A percentile compares a stretch with the other conserved stretches of the same genome.
phyloP scores from a whole-genome alignment of 2,888 invertebrate species.

The Cetonia aurata region DNA sequence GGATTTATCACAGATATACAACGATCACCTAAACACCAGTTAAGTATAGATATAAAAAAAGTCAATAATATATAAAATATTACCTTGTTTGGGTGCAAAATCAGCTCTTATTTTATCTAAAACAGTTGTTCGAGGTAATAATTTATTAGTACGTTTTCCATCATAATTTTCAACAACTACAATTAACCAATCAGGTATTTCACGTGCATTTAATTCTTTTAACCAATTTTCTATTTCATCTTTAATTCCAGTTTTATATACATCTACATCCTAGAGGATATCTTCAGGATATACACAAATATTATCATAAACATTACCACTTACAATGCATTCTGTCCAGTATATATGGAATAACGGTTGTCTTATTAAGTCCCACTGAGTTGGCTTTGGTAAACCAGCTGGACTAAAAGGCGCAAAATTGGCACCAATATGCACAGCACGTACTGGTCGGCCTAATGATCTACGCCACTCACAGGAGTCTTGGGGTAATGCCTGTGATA shows the following conservation, averaged over 20 bases:
- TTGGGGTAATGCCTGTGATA: conserved; percentile 84
- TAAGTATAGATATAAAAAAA: too few relatives aligned
- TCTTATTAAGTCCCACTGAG: conserved; percentile 83
- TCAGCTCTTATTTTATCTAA: conserved; percentile 95
- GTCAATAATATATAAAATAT: not conserved
- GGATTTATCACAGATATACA: conserved; percentile 94
- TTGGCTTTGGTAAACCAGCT: conserved; percentile 79
- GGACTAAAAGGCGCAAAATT: conserved; percentile 85
- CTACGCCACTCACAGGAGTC: conserved; percentile 94
- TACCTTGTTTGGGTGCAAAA: conserved; percentile 90
- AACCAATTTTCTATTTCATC: conserved; percentile 94
- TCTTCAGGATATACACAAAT: conserved; percentile 16
- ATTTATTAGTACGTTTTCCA: conserved; percentile 90
- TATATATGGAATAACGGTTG: conserved; percentile 94
- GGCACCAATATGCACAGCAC: conserved; percentile 86
- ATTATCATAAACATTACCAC: conserved; percentile 57
- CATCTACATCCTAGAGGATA: conserved; percentile 85
- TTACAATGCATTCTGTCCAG: conserved; percentile 94
- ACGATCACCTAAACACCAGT: conserved; percentile 70
- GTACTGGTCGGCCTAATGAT: conserved; percentile 87
- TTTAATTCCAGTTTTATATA: conserved; percentile 87
- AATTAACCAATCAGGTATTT: conserved; percentile 93
- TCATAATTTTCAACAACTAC: conserved; percentile 93
- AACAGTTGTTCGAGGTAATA: conserved; percentile 92
- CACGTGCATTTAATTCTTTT: conserved; percentile 79